Conservation (phyloP, 2,888 invertebrate genomes). For the Plagiodera versicolora region DNA sequence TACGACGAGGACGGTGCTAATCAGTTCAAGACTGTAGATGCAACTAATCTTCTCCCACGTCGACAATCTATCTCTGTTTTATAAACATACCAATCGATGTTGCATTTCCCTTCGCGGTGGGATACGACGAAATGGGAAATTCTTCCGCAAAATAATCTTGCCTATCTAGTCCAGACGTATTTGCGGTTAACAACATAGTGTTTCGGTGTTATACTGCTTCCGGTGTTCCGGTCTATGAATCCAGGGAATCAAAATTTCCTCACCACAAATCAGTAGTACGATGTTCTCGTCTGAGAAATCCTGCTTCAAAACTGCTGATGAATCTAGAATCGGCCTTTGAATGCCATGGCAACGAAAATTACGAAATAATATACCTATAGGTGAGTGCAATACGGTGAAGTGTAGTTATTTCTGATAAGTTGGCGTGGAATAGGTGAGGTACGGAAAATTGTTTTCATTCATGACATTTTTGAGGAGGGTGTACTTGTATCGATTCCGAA, state of each 20-base stretch:
- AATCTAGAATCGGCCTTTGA: slow-evolving; percentile 10
- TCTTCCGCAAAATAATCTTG: slow-evolving; percentile 38
- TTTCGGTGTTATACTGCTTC: slow-evolving; percentile 22
- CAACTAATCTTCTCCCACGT: slow-evolving; percentile 28
- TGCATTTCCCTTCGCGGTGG: slow-evolving; percentile 29
- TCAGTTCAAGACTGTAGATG: slow-evolving; percentile 29
- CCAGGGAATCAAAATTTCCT: background rate
- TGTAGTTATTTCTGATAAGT: slow-evolving; percentile 13
- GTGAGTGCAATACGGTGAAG: slow-evolving; percentile 30
- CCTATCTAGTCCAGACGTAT: slow-evolving; percentile 44
- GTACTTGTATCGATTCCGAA: background rate
- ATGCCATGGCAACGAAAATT: slow-evolving; percentile 24
- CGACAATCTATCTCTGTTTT: slow-evolving; percentile 25
- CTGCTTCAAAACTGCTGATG: slow-evolving; percentile 8
- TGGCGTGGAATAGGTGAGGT: background rate
- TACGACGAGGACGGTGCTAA: slow-evolving; percentile 37
- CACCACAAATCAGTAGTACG: slow-evolving; percentile 16
- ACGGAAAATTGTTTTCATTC: slow-evolving; percentile 17
- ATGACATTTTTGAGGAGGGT: background rate
- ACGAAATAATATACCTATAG: slow-evolving; percentile 36
- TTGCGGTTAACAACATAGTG: slow-evolving; percentile 36
- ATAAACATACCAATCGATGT: slow-evolving; percentile 8
- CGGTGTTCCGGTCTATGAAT: background rate
- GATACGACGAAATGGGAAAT: slow-evolving; percentile 30
- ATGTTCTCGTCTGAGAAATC: slow-evolving; percentile 17